Evolutionary conservation across 1,140 invertebrate genomes (phyloP), one percentile per base, ranked within the genome.

Genomic region (Anthonomus grandis): DNA sequence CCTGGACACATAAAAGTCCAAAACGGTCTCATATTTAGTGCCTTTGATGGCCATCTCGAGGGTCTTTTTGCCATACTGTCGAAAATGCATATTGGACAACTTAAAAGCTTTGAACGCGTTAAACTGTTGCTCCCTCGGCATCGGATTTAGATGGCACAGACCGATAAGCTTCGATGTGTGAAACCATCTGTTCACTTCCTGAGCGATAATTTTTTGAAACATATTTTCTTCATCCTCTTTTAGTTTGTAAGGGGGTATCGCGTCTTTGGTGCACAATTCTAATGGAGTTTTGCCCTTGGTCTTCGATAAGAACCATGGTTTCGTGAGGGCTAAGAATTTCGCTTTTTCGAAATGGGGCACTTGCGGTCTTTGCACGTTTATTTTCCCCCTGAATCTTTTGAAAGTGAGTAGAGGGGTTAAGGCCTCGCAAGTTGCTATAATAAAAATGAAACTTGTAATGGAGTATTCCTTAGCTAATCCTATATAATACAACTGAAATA

Each of bases 331-430:
- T 37, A 85, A 68, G 10, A 86, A 73, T 54, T 80, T 75, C 22
- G 80, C 80, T 53, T 81, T 80, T 57, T 81, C 76, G 66, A 81
- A 87, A 70, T 86, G 83, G 15, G 83, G 82, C 46, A 78, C 73
- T 70, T 78, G 78, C 0, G 87, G 88, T 57, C 78, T 83, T 68
- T 86, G 83, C 39, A 90, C 81, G 67, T 90, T 89, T 23, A 90
- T 86, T 73, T 86, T 89, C 0, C 80, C 79, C 17, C 82, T 75
- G 66, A 81, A 87, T 60, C 87, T 76, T 66, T 82, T 81, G 12
- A 81, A 78, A 57, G 85, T 78, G 13, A 60, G 34, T 12, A 65
- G 27, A 4, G 60, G 61, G n/a, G 34, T 56, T n/a, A 57, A 13
- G 6, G 39, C 17, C 31, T 63, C 47, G 17, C 60, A 59, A 5